A percentile compares a stretch with the other conserved stretches of the same genome.
Conservation (phyloP, 64 coral and sea anemone genomes). For the Pachyseris speciosa region DNA sequence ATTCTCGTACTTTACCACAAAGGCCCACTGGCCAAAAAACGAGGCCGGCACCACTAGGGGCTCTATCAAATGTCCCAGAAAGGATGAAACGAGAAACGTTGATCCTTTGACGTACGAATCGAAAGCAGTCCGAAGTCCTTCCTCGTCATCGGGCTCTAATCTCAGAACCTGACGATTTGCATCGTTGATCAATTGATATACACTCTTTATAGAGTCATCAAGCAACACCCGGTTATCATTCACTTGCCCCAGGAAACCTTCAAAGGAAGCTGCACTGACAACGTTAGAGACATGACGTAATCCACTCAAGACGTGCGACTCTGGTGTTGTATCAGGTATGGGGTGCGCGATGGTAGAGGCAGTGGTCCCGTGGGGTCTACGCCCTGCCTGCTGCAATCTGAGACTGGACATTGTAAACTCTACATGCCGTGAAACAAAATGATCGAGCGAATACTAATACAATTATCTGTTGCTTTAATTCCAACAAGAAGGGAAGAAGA, state of each 20-base stretch:
- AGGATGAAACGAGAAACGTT: neutral
- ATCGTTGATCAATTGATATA: neutral
- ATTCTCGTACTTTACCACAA: neutral
- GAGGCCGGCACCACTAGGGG: neutral
- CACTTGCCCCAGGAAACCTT: neutral
- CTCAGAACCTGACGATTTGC: neutral
- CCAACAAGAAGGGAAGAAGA: too few species aligned
- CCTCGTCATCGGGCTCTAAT: neutral
- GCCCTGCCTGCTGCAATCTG: too few species aligned
- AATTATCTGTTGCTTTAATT: neutral
- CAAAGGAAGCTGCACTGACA: accelerated
- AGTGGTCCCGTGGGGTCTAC: neutral
- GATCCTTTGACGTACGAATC: neutral
- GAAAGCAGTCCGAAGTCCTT: neutral
- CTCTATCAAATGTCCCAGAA: neutral
- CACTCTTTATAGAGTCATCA: neutral
- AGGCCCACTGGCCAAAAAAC: neutral
- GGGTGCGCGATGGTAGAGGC: neutral
- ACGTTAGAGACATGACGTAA: neutral
- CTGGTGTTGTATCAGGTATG: neutral
- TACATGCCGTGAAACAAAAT: neutral
- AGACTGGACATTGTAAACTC: too few species aligned
- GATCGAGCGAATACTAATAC: slow-evolving; percentile 2
- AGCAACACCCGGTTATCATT: neutral
- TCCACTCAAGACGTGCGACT: neutral